Conservation (phyloP, 2,113 vertebrate species). For the Ctenomys sociabilis region DNA sequence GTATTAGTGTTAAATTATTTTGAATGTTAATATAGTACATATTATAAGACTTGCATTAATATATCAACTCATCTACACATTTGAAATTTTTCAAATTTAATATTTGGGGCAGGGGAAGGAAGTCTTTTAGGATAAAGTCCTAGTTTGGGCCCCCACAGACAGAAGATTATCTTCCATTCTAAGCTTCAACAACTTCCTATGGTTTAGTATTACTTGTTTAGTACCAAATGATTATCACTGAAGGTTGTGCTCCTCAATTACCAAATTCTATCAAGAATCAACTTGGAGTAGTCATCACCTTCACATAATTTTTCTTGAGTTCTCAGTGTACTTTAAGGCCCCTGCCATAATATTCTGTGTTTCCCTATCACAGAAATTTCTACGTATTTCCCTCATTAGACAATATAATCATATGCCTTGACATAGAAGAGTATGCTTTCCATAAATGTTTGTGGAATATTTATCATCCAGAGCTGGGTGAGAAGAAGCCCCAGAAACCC, state of each 20-base stretch:
- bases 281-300: not conserved
- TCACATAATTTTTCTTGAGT: not conserved
- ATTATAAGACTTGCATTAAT: not conserved
- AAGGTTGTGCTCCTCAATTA: not conserved
- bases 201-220: not conserved
- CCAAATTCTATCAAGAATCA: not conserved
- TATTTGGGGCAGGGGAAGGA: not conserved
- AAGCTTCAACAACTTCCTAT: not conserved
- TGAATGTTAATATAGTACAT: not conserved
- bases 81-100: constrained; percentile 36
- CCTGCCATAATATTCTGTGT: not conserved
- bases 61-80: not conserved
- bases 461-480: not conserved
- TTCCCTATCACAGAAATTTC: not conserved
- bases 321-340: not conserved
- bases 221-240: not conserved
- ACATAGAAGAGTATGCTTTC: not conserved
- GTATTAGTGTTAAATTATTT: not conserved
- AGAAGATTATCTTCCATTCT: not conserved
- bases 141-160: not conserved
- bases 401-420: no score
- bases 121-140: not conserved
- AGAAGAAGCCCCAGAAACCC: not conserved
- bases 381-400: not conserved
- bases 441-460: not conserved